Evolutionary conservation across 2,888 invertebrate species (phyloP).

Genomic region (Xanthia togata): DNA sequence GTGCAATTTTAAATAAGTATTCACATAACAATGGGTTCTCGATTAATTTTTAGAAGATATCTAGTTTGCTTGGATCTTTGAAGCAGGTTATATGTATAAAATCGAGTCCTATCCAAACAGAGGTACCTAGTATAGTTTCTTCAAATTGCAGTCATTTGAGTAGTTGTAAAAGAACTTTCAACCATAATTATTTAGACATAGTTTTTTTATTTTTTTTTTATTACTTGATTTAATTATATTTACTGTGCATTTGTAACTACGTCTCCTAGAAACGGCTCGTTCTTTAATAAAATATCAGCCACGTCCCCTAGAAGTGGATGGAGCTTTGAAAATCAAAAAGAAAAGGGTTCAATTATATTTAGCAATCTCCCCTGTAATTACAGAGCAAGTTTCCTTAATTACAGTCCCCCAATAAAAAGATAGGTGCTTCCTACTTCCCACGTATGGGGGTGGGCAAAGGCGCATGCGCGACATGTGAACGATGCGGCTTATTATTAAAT

Average conservation of each 20-base stretch:
- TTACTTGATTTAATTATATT: neutral
- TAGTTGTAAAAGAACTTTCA: neutral
- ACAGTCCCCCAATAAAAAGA: constrained; percentile 87
- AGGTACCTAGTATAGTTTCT: too few relatives aligned
- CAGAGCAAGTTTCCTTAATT: constrained; percentile 88
- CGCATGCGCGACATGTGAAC: constrained; percentile 84
- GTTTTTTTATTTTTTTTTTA: too few relatives aligned
- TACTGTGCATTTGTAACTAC: neutral
- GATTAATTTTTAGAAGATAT: neutral
- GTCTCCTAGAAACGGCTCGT: neutral
- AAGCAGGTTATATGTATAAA: neutral
- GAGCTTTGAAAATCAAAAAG: constrained; percentile 79
- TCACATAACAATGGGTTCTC: neutral
- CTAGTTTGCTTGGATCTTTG: neutral
- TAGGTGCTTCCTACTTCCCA: constrained; percentile 89
- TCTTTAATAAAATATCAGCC: constrained; percentile 51
- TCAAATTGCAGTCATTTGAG: neutral
- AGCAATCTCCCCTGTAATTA: constrained; percentile 90
- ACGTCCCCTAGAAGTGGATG: constrained; percentile 70
- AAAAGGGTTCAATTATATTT: constrained; percentile 89
- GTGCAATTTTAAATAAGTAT: neutral
- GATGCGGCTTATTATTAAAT: constrained; percentile 86
- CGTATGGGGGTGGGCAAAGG: constrained; percentile 77
- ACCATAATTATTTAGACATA: neutral
- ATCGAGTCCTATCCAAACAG: neutral